These are phyloP conservation scores for Gadus macrocephalus DNA, from an alignment of 2,113 vertebrate species.

Conservation along the genomic window DNA sequence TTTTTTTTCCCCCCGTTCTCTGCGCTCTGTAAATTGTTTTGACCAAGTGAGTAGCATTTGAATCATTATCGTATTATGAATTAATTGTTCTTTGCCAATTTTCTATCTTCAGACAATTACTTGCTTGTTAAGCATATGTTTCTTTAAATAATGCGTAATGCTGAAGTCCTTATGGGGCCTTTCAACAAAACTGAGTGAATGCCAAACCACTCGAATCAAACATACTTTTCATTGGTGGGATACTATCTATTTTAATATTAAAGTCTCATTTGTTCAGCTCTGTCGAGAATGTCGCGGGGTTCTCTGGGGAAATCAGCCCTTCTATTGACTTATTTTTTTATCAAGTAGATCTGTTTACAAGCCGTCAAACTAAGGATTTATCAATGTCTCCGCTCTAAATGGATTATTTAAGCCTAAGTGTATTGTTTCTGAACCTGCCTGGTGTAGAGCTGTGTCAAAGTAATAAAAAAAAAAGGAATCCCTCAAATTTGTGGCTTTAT, in stretches of 20 bases:
- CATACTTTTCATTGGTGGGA: not conserved
- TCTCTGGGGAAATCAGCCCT: constrained; percentile 53
- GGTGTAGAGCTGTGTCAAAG: too few species aligned
- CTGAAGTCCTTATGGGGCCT: not conserved
- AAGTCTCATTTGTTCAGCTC: constrained; percentile 46
- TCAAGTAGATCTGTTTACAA: constrained; percentile 40
- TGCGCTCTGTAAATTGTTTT: too few species aligned
- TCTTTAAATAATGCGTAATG: too few species aligned
- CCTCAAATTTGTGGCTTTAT: too few species aligned
- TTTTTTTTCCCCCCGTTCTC: too few species aligned
- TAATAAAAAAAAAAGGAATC: too few species aligned
- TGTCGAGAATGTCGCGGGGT: constrained; percentile 12
- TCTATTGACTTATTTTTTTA: constrained; percentile 30
- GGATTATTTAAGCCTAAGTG: not conserved
- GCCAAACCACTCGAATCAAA: not conserved
- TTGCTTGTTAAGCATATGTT: not conserved
- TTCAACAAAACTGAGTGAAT: not conserved
- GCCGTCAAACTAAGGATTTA: constrained; percentile 21
- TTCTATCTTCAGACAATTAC: too few species aligned
- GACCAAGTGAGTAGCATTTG: too few species aligned
- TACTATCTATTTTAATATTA: constrained; percentile 31
- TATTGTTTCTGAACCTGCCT: not conserved
- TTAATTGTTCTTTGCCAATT: too few species aligned
- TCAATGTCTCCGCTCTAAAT: constrained; percentile 25
- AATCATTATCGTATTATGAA: too few species aligned